Evolutionary conservation across 2,797 vertebrate genomes (phyloP), one percentile per base, ranked within the genome.

Genomic region (Pterois miles): DNA sequence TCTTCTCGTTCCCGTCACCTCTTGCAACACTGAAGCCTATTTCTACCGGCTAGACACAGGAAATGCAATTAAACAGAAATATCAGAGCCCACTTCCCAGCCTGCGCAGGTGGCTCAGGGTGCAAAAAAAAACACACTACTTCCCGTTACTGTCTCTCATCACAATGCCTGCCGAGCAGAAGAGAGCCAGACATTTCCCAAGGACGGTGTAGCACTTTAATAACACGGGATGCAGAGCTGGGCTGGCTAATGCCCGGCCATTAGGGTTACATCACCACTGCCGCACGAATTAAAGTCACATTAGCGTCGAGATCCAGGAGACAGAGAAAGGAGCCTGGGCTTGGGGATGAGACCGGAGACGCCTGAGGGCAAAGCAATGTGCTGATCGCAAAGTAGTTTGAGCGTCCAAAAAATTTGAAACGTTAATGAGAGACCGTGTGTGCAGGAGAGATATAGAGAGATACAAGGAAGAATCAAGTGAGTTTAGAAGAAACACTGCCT

Each of bases 251-350:
- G 83, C 81, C 23, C 33, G 12, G 83, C 90, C 88, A 88, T 91
- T 91, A 89, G 85, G 84, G 86, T 91, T 91, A 92, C 89, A 92
- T 92, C 87, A 91, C 72, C 65, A 36, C 79, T 53, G 79, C 85
- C 46, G 81, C 86, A 67, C 77, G 29, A 91, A 93, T 92, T 92
- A 91, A 90, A 94, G 86, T 84, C 84, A 79, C 85, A 87, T 93
- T 90, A 92, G 77, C 48, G 65, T 22, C 6, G 11, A 75, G 86
- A 85, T 88, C 76, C 46, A 1, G 67, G 79, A 85, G 84, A 79
- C 38, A 25, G 84, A 77, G 71, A 68, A 67, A 75, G 59, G 72
- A 79, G 65, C 50, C 65, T 20, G 56, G 77, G 72, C n/a, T 58
- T 72, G 73, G 43, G 65, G 81, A 88, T 75, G 76, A 82, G 71